A percentile compares a stretch with the other conserved stretches of the same genome.
These are phyloP conservation scores for Temnothorax ravouxi DNA, from an alignment of 2,888 invertebrate species.

Conservation along the genomic window DNA sequence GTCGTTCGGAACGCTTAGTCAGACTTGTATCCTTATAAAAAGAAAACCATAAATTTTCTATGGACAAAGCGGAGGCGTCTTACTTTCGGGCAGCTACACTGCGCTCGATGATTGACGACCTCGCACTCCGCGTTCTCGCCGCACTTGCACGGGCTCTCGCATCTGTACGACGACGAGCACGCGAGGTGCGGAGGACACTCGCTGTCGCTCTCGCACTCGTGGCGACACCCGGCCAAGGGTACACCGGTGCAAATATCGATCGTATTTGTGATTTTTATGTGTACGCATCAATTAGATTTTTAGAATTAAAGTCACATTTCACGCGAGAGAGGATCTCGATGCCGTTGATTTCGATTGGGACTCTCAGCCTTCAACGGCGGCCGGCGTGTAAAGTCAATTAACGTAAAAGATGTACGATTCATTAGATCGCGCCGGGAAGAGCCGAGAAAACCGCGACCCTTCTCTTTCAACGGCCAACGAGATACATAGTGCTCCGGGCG, in stretches of 20 bases:
- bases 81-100: slow-evolving; percentile 93
- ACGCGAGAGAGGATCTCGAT: not conserved
- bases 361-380: slow-evolving; percentile 9
- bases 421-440: slow-evolving; percentile 48
- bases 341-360: not conserved
- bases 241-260: too few relatives aligned
- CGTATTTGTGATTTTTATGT: too few relatives aligned
- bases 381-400: slow-evolving; percentile 38
- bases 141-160: slow-evolving; percentile 93
- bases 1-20: slow-evolving; percentile 16
- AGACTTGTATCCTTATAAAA: slow-evolving; percentile 1
- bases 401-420: slow-evolving; percentile 56
- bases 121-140: slow-evolving; percentile 93
- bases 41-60: not conserved
- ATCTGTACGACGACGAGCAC: slow-evolving; percentile 91
- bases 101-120: slow-evolving; percentile 91
- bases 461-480: slow-evolving; percentile 40
- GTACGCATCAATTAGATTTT: not conserved
- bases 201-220: slow-evolving; percentile 93
- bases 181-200: slow-evolving; percentile 91
- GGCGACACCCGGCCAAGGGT: slow-evolving; percentile 92
- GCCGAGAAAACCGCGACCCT: slow-evolving; percentile 46
- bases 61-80: slow-evolving; percentile 45
- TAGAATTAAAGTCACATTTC: not conserved
- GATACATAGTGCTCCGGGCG: slow-evolving; percentile 1